Evolutionary conservation across 2,888 invertebrate genomes (phyloP).

Genomic region (Ophion costatus): DNA sequence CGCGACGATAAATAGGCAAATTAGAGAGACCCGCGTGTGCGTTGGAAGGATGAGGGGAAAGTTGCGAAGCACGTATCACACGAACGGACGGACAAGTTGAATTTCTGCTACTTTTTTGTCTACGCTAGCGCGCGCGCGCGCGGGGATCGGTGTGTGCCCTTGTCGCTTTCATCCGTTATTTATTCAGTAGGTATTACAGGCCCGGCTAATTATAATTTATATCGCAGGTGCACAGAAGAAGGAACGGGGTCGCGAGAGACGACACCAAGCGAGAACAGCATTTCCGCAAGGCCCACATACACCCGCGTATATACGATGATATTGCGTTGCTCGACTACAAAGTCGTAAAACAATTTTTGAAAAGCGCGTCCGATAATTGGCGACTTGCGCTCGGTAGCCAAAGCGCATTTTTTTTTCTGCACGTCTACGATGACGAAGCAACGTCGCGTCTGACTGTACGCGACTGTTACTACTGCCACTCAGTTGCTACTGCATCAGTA

Average conservation of each 20-base stretch:
- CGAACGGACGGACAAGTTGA: slow-evolving; percentile 60
- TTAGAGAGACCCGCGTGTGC: slow-evolving; percentile 4
- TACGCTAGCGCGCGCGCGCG: neutral
- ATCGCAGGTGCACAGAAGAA: slow-evolving; percentile 71
- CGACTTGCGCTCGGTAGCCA: neutral
- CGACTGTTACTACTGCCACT: too few relatives aligned
- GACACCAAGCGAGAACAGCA: neutral
- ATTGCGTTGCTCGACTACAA: neutral
- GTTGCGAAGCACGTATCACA: slow-evolving; percentile 59
- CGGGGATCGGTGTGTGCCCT: slow-evolving; percentile 8
- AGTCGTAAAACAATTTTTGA: neutral
- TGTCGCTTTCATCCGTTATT: slow-evolving; percentile 77
- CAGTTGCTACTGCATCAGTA: too few relatives aligned
- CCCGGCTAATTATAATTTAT: slow-evolving; percentile 82
- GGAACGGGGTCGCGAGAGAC: slow-evolving; percentile 74
- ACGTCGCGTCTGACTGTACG: too few relatives aligned
- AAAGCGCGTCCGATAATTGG: neutral
- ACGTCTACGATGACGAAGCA: too few relatives aligned
- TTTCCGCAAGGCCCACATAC: neutral
- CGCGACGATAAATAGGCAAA: slow-evolving; percentile 2
- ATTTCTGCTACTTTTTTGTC: too few relatives aligned
- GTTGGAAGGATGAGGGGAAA: slow-evolving; percentile 9
- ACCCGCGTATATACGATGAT: too few relatives aligned
- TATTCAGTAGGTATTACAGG: slow-evolving; percentile 82
- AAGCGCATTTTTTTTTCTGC: too few relatives aligned